Conservation (phyloP, 2,888 invertebrate species). For the Octonoba sinensis region DNA sequence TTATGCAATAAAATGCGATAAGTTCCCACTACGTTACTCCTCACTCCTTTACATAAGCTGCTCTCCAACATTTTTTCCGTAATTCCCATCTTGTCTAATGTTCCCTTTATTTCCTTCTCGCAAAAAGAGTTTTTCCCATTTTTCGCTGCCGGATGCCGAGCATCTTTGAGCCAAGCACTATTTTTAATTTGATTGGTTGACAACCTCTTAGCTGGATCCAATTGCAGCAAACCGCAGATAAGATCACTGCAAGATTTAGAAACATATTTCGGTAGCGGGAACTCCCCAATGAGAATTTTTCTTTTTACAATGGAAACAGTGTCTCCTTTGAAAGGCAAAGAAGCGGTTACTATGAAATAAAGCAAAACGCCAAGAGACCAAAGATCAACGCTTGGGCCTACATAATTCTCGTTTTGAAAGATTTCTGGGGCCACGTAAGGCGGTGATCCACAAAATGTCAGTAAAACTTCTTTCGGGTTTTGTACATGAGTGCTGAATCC, state of each 20-base stretch:
- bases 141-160: slow-evolving; percentile 24
- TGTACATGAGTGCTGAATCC: slow-evolving; percentile 79
- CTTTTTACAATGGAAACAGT: slow-evolving; percentile 80
- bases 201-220: slow-evolving; percentile 46
- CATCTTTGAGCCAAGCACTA: slow-evolving; percentile 46
- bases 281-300: slow-evolving; percentile 78
- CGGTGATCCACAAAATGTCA: slow-evolving; percentile 84
- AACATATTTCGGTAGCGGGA: slow-evolving; percentile 74
- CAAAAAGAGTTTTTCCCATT: slow-evolving; percentile 26
- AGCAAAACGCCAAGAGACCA: slow-evolving; percentile 83
- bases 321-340: slow-evolving; percentile 83
- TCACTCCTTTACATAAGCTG: slow-evolving; percentile 53
- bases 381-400: slow-evolving; percentile 77
- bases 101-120: slow-evolving; percentile 39
- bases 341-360: slow-evolving; percentile 82
- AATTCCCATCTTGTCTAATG: slow-evolving; percentile 60
- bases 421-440: slow-evolving; percentile 86
- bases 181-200: slow-evolving; percentile 38
- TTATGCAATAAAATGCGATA: slow-evolving; percentile 62
- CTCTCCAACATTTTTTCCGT: slow-evolving; percentile 50
- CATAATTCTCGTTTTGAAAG: slow-evolving; percentile 77
- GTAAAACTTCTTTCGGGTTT: slow-evolving; percentile 76
- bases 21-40: slow-evolving; percentile 57
- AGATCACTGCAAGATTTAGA: slow-evolving; percentile 59
- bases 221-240: slow-evolving; percentile 58